Evolutionary conservation across 1,140 invertebrate species (phyloP).

Genomic region (Ladona fulva): DNA sequence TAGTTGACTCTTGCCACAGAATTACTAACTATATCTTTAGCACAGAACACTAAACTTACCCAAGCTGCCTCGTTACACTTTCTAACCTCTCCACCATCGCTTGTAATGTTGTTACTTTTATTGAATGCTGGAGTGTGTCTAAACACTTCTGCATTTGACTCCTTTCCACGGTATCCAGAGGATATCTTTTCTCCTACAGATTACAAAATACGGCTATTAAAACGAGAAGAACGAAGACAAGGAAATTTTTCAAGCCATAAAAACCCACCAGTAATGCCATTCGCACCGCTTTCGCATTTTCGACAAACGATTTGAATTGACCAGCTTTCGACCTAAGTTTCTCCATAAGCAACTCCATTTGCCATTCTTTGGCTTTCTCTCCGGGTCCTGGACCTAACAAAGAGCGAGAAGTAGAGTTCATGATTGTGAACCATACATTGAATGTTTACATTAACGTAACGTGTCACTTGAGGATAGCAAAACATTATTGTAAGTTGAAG

Average conservation of each 20-base stretch:
- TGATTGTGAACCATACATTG: too few species aligned
- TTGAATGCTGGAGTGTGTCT: constrained; percentile 85
- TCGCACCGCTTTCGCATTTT: constrained; percentile 74
- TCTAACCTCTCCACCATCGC: constrained; percentile 87
- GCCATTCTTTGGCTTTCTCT: constrained; percentile 29
- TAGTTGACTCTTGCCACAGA: too few species aligned
- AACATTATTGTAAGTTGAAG: too few species aligned
- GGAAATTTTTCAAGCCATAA: too few species aligned
- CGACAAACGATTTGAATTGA: constrained; percentile 67
- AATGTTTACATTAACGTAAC: too few species aligned
- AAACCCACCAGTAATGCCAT: constrained; percentile 68
- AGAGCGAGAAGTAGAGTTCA: neutral
- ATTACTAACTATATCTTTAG: too few species aligned
- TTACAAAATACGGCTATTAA: constrained; percentile 20
- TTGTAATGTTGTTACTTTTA: constrained; percentile 84
- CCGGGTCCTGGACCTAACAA: constrained; percentile 1
- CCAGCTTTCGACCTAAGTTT: constrained; percentile 67
- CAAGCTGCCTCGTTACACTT: constrained; percentile 77
- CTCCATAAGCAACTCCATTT: constrained; percentile 76
- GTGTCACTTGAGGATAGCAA: too few species aligned
- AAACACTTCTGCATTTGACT: constrained; percentile 79
- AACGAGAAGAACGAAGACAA: constrained; percentile 14
- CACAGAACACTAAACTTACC: constrained; percentile 46
- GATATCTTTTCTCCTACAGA: constrained; percentile 69
- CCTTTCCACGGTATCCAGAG: constrained; percentile 72